Conservation (phyloP, 2,888 invertebrate species). For the Theretra japonica region DNA sequence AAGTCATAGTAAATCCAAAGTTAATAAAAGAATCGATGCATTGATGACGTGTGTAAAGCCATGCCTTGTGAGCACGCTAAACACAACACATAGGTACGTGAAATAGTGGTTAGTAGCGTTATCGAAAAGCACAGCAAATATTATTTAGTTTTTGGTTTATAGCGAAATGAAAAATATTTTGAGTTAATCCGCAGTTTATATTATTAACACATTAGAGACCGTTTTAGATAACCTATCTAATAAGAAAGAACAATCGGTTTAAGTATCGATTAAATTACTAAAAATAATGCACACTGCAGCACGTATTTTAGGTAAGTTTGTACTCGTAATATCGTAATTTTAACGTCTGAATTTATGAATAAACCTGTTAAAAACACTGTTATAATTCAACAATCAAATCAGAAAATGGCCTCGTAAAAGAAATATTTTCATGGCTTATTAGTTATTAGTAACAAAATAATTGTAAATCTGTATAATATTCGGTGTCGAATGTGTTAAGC, state of each 20-base stretch:
- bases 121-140: conserved; percentile 5
- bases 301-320: too few species aligned
- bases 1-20: background rate
- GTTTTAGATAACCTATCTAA: background rate
- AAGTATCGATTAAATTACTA: background rate
- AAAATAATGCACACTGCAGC: too few species aligned
- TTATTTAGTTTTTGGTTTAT: conserved; percentile 4
- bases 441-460: background rate
- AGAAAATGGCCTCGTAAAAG: too few species aligned
- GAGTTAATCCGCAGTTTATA: background rate
- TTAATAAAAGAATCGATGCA: background rate
- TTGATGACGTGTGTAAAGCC: conserved; percentile 21
- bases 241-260: background rate
- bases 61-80: conserved; percentile 24
- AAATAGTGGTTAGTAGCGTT: background rate
- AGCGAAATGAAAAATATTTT: background rate
- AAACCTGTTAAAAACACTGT: too few species aligned
- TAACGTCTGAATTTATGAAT: too few species aligned
- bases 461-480: background rate
- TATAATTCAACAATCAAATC: too few species aligned
- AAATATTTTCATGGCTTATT: too few species aligned
- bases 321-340: too few species aligned
- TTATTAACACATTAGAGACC: conserved; percentile 23
- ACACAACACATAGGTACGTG: conserved; percentile 12
- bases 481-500: conserved; percentile 21